Percentiles rank a stretch among this genome's conserved stretches.
phyloP scores from a whole-genome alignment of 2,113 vertebrate genomes.

The Gnathonemus echidnorhynchus region DNA sequence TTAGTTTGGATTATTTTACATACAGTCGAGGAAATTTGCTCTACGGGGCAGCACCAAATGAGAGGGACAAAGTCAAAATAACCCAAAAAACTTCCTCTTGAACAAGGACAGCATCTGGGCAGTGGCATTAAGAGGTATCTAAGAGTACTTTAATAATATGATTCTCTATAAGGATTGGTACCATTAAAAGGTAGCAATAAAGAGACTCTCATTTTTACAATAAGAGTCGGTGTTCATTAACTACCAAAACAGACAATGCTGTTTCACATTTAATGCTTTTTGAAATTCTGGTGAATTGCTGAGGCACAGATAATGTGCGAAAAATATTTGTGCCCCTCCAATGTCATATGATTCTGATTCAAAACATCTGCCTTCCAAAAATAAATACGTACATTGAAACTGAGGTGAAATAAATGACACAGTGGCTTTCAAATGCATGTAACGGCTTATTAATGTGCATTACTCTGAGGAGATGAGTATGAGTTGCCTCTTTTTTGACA shows the following conservation, averaged over 20 bases:
- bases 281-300: background rate
- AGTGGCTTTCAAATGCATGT: background rate
- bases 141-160: background rate
- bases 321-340: background rate
- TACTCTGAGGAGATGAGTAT: background rate
- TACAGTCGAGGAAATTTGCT: background rate
- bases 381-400: background rate
- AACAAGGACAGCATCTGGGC: background rate
- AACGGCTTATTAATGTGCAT: background rate
- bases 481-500: background rate
- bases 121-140: background rate
- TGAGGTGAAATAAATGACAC: background rate
- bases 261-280: background rate
- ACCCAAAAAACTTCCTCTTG: background rate
- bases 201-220: background rate
- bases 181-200: background rate
- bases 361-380: background rate
- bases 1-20: background rate
- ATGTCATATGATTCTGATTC: background rate
- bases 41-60: background rate
- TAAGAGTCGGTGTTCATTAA: background rate
- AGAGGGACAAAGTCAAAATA: background rate
- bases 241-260: background rate
- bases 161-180: background rate
- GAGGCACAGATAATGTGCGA: background rate